These are phyloP conservation scores for Ophion ventricosus DNA, from an alignment of 2,888 invertebrate genomes.

Conservation along the genomic window DNA sequence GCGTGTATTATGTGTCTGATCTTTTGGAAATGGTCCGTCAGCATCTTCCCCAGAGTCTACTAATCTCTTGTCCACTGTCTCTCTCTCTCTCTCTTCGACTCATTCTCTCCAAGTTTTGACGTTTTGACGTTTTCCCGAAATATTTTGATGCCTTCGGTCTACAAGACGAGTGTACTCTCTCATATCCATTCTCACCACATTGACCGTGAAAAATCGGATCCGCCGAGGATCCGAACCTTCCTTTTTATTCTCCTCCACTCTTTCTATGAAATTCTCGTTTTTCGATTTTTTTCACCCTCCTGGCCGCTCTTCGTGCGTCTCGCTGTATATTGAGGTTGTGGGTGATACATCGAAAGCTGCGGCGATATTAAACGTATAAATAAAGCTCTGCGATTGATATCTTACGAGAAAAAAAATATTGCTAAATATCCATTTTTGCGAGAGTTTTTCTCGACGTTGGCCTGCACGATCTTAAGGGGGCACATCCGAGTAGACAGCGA, in stretches of 20 bases:
- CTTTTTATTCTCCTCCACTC: conserved; percentile 4
- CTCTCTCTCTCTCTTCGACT: neutral
- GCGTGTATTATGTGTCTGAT: conserved; percentile 9
- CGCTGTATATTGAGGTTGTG: neutral
- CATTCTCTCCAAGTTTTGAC: conserved; percentile 62
- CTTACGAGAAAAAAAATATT: too few species aligned
- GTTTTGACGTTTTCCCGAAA: conserved; percentile 67
- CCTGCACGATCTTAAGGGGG: too few species aligned
- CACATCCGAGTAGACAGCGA: too few species aligned
- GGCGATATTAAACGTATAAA: too few species aligned
- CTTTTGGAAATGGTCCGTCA: conserved; percentile 20
- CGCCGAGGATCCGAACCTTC: conserved; percentile 19
- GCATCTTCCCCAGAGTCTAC: conserved; percentile 39
- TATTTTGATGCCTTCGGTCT: conserved; percentile 57
- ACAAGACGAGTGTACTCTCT: conserved; percentile 9
- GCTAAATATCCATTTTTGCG: too few species aligned
- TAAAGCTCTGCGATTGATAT: too few species aligned
- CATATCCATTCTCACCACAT: conserved; percentile 11
- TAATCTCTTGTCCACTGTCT: conserved; percentile 40
- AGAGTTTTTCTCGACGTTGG: too few species aligned
- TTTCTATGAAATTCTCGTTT: neutral
- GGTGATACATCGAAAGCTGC: too few species aligned
- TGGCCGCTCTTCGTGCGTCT: neutral
- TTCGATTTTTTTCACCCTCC: neutral
- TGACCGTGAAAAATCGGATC: conserved; percentile 44